These are phyloP conservation scores for Tenualosa ilisha DNA, from an alignment of 2,797 vertebrate genomes.

Conservation along the genomic window DNA sequence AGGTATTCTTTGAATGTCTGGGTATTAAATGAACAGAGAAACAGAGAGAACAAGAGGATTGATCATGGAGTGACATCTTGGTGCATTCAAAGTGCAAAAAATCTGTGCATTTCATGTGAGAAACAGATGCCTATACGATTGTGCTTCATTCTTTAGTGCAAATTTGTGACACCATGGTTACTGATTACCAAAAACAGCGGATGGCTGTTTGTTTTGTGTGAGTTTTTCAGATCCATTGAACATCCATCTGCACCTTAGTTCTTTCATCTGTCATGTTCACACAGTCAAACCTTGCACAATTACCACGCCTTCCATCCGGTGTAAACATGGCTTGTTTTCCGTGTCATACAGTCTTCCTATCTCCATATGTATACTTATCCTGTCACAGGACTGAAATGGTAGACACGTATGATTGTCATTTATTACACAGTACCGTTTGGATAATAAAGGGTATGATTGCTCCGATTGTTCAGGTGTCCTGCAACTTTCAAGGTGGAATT, in stretches of 20 bases:
- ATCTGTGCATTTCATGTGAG: neutral
- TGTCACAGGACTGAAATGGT: neutral
- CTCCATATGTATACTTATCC: neutral
- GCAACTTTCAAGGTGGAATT: too few species aligned
- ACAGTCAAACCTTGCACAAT: neutral
- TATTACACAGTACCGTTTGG: neutral
- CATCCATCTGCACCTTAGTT: neutral
- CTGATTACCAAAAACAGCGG: neutral
- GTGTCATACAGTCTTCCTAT: neutral
- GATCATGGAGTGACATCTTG: neutral
- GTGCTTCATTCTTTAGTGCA: neutral
- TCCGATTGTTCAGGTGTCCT: too few species aligned
- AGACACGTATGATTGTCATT: neutral
- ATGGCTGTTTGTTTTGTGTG: too few species aligned
- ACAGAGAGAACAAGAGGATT: neutral
- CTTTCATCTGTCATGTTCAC: neutral
- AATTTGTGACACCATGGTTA: neutral
- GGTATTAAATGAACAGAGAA: neutral
- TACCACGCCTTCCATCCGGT: neutral
- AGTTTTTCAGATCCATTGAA: neutral
- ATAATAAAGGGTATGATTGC: too few species aligned
- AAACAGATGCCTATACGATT: neutral
- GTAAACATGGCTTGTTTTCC: constrained; percentile 11
- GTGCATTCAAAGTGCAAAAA: neutral
- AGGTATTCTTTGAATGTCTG: too few species aligned